phyloP scores from a whole-genome alignment of 1,140 invertebrate genomes.

The Solen grandis region DNA sequence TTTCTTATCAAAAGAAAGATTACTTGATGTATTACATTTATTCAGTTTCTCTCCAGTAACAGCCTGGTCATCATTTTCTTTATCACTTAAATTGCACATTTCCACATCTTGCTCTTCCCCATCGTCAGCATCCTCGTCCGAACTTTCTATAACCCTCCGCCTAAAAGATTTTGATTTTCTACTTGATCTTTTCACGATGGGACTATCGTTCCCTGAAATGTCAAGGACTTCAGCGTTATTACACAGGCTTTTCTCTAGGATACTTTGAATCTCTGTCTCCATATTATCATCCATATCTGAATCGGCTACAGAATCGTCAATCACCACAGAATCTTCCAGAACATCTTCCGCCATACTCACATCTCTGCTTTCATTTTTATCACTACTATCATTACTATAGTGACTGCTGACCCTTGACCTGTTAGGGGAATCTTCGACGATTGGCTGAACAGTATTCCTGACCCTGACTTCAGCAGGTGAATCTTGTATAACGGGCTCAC shows the following conservation, averaged over 20 bases:
- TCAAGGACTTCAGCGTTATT: background rate
- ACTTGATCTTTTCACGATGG: conserved; percentile 21
- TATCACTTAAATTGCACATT: too few relatives aligned
- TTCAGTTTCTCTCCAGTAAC: too few relatives aligned
- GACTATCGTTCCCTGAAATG: conserved; percentile 28
- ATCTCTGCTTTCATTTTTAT: background rate
- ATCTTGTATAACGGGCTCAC: too few relatives aligned
- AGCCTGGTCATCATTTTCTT: too few relatives aligned
- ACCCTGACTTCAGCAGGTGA: background rate
- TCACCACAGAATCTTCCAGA: conserved; percentile 44
- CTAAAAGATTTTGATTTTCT: conserved; percentile 34
- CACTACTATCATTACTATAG: background rate
- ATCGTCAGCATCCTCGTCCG: conserved; percentile 39
- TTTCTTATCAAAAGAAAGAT: too few relatives aligned
- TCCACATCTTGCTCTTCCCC: conserved; percentile 9
- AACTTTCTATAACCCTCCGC: conserved; percentile 33
- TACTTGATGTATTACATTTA: too few relatives aligned
- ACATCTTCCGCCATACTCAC: conserved; percentile 2
- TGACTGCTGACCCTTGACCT: background rate
- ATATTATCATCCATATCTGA: conserved; percentile 47
- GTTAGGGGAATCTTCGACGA: conserved; percentile 35
- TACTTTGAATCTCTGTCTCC: conserved; percentile 22
- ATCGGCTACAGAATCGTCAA: conserved; percentile 39
- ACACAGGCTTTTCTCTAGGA: conserved; percentile 36
- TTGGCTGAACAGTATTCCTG: conserved; percentile 11